Evolutionary conservation across 1,140 invertebrate species (phyloP).

Genomic region (Idris sp.): DNA sequence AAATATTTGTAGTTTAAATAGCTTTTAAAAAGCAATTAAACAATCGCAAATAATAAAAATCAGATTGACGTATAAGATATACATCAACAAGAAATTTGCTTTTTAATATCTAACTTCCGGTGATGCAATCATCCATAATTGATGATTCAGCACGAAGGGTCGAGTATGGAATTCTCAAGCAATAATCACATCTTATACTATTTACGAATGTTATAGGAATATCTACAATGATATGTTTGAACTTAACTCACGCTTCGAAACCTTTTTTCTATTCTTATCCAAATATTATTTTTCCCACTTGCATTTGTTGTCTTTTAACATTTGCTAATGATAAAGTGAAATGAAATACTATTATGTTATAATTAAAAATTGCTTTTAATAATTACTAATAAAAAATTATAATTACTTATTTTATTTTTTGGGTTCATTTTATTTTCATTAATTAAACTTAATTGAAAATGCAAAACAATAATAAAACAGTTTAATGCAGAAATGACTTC

Average conservation of each 20-base stretch:
- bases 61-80: slow-evolving; percentile 34
- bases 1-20: too few species aligned
- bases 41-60: slow-evolving; percentile 41
- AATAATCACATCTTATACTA: slow-evolving; percentile 12
- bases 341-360: too few species aligned
- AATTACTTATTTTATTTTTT: too few species aligned
- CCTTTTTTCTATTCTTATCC: too few species aligned
- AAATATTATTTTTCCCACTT: too few species aligned
- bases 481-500: slow-evolving; percentile 24
- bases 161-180: slow-evolving; percentile 34
- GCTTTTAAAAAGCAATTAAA: slow-evolving; percentile 27
- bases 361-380: too few species aligned
- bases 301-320: too few species aligned
- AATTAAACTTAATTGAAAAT: too few species aligned
- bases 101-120: slow-evolving; percentile 55
- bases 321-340: too few species aligned
- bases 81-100: slow-evolving; percentile 46
- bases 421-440: too few species aligned
- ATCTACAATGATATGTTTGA: background rate
- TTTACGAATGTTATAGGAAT: slow-evolving; percentile 3
- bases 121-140: slow-evolving; percentile 52
- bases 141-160: slow-evolving; percentile 33
- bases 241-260: background rate
- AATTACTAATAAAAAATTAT: too few species aligned
- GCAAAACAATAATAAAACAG: slow-evolving; percentile 7